Conservation (phyloP, 2,888 invertebrate species). For the Clusia tigrina region DNA sequence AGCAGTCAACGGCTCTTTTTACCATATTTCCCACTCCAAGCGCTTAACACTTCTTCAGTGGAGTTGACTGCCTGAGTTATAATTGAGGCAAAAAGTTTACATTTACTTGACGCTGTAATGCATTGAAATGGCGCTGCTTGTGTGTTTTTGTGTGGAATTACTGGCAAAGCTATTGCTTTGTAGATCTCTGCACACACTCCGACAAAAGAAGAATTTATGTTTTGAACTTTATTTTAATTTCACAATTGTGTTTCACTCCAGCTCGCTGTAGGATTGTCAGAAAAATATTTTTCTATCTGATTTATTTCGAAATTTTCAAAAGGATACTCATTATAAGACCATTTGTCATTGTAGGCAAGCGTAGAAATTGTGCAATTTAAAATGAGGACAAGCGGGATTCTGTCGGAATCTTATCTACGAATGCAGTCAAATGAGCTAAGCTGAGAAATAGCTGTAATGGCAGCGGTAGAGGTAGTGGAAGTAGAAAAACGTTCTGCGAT, state of each 20-base stretch:
- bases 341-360: not conserved
- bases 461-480: too few relatives aligned
- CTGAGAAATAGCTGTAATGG: too few relatives aligned
- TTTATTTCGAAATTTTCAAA: not conserved
- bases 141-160: not conserved
- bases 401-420: too few relatives aligned
- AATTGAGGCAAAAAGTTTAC: too few relatives aligned
- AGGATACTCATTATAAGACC: not conserved
- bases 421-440: too few relatives aligned
- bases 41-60: too few relatives aligned
- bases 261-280: not conserved
- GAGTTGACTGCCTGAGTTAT: too few relatives aligned
- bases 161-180: not conserved
- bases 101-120: not conserved
- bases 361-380: not conserved
- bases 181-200: not conserved
- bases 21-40: too few relatives aligned
- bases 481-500: too few relatives aligned
- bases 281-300: conserved; percentile 3
- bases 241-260: not conserved
- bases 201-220: not conserved
- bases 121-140: not conserved
- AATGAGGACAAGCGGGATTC: too few relatives aligned
- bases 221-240: not conserved
- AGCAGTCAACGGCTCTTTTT: too few relatives aligned